A percentile compares a stretch with the other conserved stretches of the same genome.
Conservation (phyloP, 2,888 invertebrate genomes). For the Scelioninae gen. 1 region DNA sequence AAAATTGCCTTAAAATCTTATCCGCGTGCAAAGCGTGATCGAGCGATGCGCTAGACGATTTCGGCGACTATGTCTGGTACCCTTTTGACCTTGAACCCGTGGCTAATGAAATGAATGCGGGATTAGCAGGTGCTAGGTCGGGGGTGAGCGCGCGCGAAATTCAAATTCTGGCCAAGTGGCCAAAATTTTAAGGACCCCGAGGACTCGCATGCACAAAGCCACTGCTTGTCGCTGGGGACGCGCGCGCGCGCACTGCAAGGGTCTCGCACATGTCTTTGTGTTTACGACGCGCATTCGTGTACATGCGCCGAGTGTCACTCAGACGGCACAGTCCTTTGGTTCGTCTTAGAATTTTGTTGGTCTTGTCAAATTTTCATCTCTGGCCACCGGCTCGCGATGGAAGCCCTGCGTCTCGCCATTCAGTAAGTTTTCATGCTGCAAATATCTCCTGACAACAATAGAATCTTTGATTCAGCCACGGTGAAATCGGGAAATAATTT, state of each 20-base stretch:
- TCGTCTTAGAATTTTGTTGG: slow-evolving; percentile 7
- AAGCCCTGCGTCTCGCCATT: slow-evolving; percentile 61
- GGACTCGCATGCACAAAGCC: slow-evolving; percentile 44
- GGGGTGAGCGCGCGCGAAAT: too few species aligned
- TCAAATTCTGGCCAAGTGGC: too few species aligned
- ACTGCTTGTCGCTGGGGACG: slow-evolving; percentile 49
- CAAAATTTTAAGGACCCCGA: slow-evolving; percentile 4
- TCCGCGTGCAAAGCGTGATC: neutral
- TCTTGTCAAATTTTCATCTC: slow-evolving; percentile 12
- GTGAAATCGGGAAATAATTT: too few species aligned
- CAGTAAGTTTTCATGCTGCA: slow-evolving; percentile 31
- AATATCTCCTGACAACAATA: too few species aligned
- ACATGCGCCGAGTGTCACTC: slow-evolving; percentile 60
- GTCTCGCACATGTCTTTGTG: slow-evolving; percentile 65
- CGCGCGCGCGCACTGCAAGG: slow-evolving; percentile 52
- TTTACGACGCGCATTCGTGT: slow-evolving; percentile 60
- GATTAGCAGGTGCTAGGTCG: too few species aligned
- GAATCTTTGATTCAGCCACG: too few species aligned
- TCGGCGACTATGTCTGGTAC: slow-evolving; percentile 11
- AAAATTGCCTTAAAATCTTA: neutral
- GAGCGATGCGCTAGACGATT: slow-evolving; percentile 7
- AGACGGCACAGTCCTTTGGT: slow-evolving; percentile 6
- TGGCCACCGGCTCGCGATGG: slow-evolving; percentile 34
- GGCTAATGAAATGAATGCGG: neutral
- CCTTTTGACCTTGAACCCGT: slow-evolving; percentile 14